Conservation (phyloP, 2,888 invertebrate genomes). For the Antheraea yamamai region DNA sequence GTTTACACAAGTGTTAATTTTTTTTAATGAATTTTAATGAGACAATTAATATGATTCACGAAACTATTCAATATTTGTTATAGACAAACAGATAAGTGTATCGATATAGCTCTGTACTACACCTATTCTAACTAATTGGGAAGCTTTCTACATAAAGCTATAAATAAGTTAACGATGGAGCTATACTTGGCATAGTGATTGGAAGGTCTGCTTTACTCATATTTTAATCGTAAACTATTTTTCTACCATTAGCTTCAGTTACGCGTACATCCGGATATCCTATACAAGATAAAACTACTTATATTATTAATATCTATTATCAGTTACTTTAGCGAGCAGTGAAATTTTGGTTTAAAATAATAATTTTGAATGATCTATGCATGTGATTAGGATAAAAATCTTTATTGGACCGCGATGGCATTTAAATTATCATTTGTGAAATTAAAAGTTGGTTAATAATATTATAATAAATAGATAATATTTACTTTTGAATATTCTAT, state of each 20-base stretch:
- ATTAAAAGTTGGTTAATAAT: too few species aligned
- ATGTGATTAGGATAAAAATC: too few species aligned
- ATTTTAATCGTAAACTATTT: not conserved
- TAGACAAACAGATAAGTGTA: not conserved
- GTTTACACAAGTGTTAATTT: not conserved
- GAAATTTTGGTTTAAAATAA: too few species aligned
- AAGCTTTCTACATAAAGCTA: slow-evolving; percentile 1
- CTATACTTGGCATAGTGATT: slow-evolving; percentile 5
- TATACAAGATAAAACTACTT: not conserved
- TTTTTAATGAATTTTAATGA: not conserved
- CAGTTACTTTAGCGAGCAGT: not conserved
- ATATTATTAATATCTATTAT: not conserved
- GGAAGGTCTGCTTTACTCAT: not conserved
- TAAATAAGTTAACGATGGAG: not conserved
- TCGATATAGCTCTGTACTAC: not conserved
- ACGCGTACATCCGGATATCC: not conserved
- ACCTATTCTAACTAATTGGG: slow-evolving; percentile 2
- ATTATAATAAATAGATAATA: too few species aligned
- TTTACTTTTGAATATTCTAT: too few species aligned
- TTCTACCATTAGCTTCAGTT: not conserved
- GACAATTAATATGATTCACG: not conserved
- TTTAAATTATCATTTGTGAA: too few species aligned
- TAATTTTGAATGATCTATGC: too few species aligned
- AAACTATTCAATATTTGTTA: not conserved
- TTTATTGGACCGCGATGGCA: too few species aligned